Evolutionary conservation across 2,888 invertebrate genomes (phyloP).

Genomic region (Mythimna pallens): DNA sequence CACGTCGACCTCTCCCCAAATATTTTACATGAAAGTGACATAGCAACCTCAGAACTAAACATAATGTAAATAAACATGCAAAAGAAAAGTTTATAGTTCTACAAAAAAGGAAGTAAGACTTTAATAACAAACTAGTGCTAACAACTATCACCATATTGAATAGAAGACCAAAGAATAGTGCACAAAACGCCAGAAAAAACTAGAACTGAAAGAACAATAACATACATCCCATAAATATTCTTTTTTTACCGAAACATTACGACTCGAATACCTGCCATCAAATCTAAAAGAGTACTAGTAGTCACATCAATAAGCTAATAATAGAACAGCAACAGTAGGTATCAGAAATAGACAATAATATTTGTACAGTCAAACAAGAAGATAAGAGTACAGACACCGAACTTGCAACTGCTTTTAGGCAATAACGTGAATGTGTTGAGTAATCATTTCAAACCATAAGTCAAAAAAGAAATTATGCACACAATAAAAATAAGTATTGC

Average conservation of each 20-base stretch:
- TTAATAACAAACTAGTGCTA: neutral
- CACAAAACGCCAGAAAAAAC: neutral
- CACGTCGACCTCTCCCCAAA: no score
- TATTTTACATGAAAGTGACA: no score
- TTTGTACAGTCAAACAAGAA: slow-evolving; percentile 52
- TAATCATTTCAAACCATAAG: neutral
- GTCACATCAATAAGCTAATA: slow-evolving; percentile 63
- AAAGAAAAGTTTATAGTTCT: neutral
- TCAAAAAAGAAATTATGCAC: neutral
- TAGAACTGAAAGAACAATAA: neutral
- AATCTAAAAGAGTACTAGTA: slow-evolving; percentile 59
- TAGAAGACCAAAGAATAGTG: neutral
- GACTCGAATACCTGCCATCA: slow-evolving; percentile 55
- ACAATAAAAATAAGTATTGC: neutral
- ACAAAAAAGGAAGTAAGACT: neutral
- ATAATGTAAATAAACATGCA: neutral
- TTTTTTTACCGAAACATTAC: slow-evolving; percentile 44
- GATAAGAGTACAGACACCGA: neutral
- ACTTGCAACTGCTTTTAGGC: neutral
- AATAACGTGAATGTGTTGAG: neutral
- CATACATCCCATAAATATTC: slow-evolving; percentile 22
- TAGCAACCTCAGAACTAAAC: no score
- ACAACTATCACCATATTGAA: neutral
- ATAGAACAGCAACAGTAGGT: slow-evolving; percentile 67
- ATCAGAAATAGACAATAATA: slow-evolving; percentile 70